A percentile compares a stretch with the other conserved stretches of the same genome.
Evolutionary conservation across 2,888 invertebrate genomes (phyloP).

Genomic region (Torymus aiolomorphi): DNA sequence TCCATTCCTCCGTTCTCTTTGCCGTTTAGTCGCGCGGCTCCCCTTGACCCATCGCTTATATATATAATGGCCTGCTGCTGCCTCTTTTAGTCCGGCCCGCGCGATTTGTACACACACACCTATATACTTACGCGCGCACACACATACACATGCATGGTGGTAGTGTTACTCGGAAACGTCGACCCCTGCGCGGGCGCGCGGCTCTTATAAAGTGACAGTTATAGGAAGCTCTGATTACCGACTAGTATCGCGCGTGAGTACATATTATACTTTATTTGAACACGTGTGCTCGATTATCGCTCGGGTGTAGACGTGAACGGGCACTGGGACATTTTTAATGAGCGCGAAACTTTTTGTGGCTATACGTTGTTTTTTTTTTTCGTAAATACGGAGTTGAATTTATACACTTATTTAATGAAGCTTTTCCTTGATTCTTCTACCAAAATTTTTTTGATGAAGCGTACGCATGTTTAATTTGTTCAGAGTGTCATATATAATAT

Average conservation of each 20-base stretch:
- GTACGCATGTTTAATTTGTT: too few relatives aligned
- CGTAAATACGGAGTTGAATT: too few relatives aligned
- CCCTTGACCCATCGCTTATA: slow-evolving; percentile 52
- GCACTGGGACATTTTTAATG: too few relatives aligned
- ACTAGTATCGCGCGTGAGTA: background rate
- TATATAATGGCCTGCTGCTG: background rate
- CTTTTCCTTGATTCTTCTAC: too few relatives aligned
- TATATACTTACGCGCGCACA: background rate
- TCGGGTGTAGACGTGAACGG: too few relatives aligned
- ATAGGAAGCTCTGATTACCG: slow-evolving; percentile 32
- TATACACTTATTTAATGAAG: too few relatives aligned
- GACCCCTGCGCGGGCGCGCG: background rate
- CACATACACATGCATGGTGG: background rate
- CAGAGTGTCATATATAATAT: too few relatives aligned
- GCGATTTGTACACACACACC: background rate
- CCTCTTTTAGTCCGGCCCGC: background rate
- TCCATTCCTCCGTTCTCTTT: slow-evolving; percentile 5
- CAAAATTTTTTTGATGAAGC: too few relatives aligned
- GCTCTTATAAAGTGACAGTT: slow-evolving; percentile 30
- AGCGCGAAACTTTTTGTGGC: too few relatives aligned
- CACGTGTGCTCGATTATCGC: too few relatives aligned
- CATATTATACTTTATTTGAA: slow-evolving; percentile 1
- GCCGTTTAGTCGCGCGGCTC: slow-evolving; percentile 34
- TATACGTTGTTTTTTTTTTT: too few relatives aligned
- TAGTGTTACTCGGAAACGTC: slow-evolving; percentile 11